These are phyloP conservation scores for Andrena dorsata DNA, from an alignment of 2,888 invertebrate genomes.

Conservation along the genomic window DNA sequence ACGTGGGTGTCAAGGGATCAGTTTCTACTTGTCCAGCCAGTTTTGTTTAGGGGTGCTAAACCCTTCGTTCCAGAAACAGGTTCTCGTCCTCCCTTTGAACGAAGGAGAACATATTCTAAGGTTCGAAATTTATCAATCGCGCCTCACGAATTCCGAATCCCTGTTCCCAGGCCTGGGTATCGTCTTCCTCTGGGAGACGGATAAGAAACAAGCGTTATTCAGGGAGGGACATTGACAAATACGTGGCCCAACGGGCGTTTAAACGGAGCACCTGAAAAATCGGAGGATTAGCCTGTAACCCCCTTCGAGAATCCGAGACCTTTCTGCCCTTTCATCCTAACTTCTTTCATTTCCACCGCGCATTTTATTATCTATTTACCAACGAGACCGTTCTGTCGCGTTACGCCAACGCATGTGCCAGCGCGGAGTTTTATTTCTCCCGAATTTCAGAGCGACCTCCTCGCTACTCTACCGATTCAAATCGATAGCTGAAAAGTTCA, in stretches of 20 bases:
- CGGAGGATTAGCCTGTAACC: slow-evolving; percentile 73
- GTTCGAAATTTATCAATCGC: slow-evolving; percentile 63
- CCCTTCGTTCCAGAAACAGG: slow-evolving; percentile 34
- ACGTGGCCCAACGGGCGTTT: slow-evolving; percentile 47
- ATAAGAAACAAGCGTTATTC: slow-evolving; percentile 60
- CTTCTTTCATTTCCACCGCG: slow-evolving; percentile 8
- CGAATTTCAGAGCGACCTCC: too few species aligned
- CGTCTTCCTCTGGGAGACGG: slow-evolving; percentile 23
- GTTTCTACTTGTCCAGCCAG: not conserved
- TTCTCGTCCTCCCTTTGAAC: slow-evolving; percentile 44
- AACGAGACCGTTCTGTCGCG: too few species aligned
- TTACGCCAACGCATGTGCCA: too few species aligned
- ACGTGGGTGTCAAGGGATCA: not conserved
- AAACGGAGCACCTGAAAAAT: slow-evolving; percentile 78
- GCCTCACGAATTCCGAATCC: slow-evolving; percentile 20
- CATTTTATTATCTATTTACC: not conserved
- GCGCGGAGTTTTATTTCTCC: too few species aligned
- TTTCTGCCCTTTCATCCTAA: slow-evolving; percentile 24
- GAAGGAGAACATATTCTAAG: slow-evolving; percentile 27
- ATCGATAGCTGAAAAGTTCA: too few species aligned
- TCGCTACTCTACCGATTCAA: too few species aligned
- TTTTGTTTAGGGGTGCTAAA: slow-evolving; percentile 30
- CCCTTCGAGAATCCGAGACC: slow-evolving; percentile 46
- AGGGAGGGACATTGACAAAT: slow-evolving; percentile 70
- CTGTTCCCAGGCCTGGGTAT: slow-evolving; percentile 34